Evolutionary conservation across 2,888 invertebrate genomes (phyloP), one percentile per base, ranked within the genome.

Genomic region (Monopis laevigella): DNA sequence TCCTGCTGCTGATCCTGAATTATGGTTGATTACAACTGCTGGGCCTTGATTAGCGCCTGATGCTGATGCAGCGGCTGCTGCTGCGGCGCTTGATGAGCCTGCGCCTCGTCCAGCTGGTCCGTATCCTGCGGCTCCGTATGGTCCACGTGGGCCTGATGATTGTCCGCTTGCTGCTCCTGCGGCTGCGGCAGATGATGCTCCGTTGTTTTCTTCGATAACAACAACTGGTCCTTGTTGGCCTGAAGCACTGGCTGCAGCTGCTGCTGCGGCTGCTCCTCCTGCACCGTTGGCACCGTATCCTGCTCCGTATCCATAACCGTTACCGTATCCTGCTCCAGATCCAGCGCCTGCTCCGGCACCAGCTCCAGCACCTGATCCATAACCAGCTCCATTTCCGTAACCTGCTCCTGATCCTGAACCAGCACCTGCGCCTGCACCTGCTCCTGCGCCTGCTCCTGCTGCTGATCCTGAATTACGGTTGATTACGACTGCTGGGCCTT

Each of bases 311-410:
- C 24, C 24, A 8, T 21, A 7, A 7, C 24, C 24, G 8, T 21
- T 21, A 8, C 24, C 24, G 8, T 21, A 21, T 21, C 24, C 24
- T 7, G 24, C 13, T 10, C 35, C 13, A 8, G 12, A 10, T 6
- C 16, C 39, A 2, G 30, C 38, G 2, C 34, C 40, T 40, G 40
- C 40, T 12, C n/a, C 39, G 28, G 21, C 39, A 7, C 19, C 39
- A 39, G 14, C 39, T 18, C 19, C 39, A 11, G 17, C 24, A 13
- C 14, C 39, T 11, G 21, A 10, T 29, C 10, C 39, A 11, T 3
- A 10, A 14, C 3, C 24, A 13, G 4, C 27, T 13, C 5, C 38
- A 11, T 2, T 12, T 2, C 11, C 39, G 6, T 36, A 4, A 4
- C 19, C 39, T 39, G 24, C 39, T 2, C n/a, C 39, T 2, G 39